Base-by-base conservation (phyloP, 2,797 vertebrate species). In the Poeciliopsis gracilis region DNA sequence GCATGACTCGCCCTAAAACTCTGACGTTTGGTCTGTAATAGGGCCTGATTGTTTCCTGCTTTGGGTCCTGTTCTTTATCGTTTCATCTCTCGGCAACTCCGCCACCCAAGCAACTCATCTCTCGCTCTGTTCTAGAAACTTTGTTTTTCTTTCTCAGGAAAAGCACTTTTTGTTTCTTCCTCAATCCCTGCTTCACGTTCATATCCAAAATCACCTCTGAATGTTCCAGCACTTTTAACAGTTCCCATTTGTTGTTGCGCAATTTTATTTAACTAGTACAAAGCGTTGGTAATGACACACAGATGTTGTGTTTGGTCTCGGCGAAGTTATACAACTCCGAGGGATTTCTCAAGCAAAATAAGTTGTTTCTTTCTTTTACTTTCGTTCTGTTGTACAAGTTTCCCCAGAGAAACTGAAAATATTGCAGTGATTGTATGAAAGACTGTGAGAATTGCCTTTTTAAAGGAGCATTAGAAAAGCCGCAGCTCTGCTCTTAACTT, bases 11-110 rank as follows among this genome's bases (percentile, higher is more conserved):
- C 88, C 89, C 91, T 70, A 75, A 10, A 53, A 73, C 88, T 90
- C 87, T 94, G 94, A 95, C 92, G 91, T 94, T n/a, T 75, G 87
- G 84, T 85, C 89, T 86, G 85, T 95, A 94, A 96, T 93, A 78
- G 86, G 81, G 86, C 75, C 89, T 91, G 90, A 94, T 92, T 92
- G 84, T 91, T 92, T 93, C 91, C 91, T 70, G 93, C 72, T 94
- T 89, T 90, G 83, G 91, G 90, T 93, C 88, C 91, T 84, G 77
- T 12, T 85, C 79, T 73, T 93, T 95, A 96, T 95, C 95, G 20
- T 59, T 76, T 28, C 81, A 93, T 93, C 92, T 91, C 80, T 75
- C 59, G 53, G 55, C 85, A 89, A 51, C 81, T 91, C 82, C 84
- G 90, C 93, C 94, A 93, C 91, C 93, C 93, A 90, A 25, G 79